A percentile compares a stretch with the other conserved stretches of the same genome.
Evolutionary conservation across 2,888 invertebrate species (phyloP).

Genomic region (Brachynemurus nebulosus): DNA sequence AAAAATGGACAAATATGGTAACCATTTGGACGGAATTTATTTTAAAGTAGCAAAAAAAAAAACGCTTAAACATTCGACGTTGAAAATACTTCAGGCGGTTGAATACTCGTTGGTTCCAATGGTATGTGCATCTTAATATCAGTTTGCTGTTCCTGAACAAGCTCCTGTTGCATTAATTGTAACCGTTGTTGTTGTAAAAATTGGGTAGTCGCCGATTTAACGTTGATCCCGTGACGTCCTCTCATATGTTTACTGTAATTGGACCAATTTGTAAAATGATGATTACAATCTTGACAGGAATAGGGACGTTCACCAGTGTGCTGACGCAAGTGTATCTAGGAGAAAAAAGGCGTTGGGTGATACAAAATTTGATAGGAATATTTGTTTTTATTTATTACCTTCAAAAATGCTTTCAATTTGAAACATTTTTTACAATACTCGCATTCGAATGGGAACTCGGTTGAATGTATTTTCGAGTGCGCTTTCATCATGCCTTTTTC

Average conservation of each 20-base stretch:
- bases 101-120: no score
- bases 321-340: not conserved
- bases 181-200: conserved; percentile 1
- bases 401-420: conserved; percentile 2
- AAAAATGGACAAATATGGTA: no score
- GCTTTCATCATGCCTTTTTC: conserved; percentile 3
- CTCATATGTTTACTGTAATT: conserved; percentile 4
- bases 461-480: not conserved
- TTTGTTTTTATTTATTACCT: not conserved
- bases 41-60: no score
- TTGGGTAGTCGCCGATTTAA: not conserved
- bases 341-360: not conserved
- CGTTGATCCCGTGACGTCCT: not conserved
- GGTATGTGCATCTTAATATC: no score
- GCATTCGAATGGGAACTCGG: conserved; percentile 3
- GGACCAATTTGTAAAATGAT: conserved; percentile 2
- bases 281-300: conserved; percentile 3
- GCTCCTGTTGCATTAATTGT: not conserved
- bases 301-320: conserved; percentile 4
- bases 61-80: no score
- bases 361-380: not conserved
- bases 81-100: no score
- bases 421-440: conserved; percentile 6
- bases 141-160: not conserved
- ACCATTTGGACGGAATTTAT: no score